These are phyloP conservation scores for Thymelicus sylvestris DNA, from an alignment of 2,888 invertebrate genomes.

Conservation along the genomic window DNA sequence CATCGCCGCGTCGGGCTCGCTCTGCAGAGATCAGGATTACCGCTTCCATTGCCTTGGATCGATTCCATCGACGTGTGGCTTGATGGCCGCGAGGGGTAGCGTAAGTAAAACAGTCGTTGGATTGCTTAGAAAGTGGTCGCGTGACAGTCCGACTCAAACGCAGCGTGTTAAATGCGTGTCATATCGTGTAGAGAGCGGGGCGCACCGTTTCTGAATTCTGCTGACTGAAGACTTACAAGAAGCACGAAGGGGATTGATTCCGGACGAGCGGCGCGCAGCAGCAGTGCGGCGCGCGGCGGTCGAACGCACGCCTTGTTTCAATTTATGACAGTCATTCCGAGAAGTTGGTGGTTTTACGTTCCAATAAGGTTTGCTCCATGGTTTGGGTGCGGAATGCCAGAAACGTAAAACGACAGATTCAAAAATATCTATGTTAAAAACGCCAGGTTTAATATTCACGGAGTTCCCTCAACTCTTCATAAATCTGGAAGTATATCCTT, in stretches of 20 bases:
- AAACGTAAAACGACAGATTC: too few relatives aligned
- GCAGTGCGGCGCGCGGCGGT: too few relatives aligned
- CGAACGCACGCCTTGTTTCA: slow-evolving; percentile 5
- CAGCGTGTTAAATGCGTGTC: too few relatives aligned
- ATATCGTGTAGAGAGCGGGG: neutral
- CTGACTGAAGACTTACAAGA: slow-evolving; percentile 44
- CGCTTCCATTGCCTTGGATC: neutral
- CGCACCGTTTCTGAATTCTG: slow-evolving; percentile 12
- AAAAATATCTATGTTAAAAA: too few relatives aligned
- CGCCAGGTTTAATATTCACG: too few relatives aligned
- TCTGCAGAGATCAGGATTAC: too few relatives aligned
- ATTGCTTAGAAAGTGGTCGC: neutral
- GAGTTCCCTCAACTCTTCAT: too few relatives aligned
- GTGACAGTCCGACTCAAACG: neutral
- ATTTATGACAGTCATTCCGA: slow-evolving; percentile 5
- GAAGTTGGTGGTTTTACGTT: neutral
- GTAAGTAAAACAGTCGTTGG: slow-evolving; percentile 1
- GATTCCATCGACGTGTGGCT: neutral
- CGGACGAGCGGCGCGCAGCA: slow-evolving; percentile 16
- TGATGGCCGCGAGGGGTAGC: neutral
- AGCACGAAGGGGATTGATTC: slow-evolving; percentile 38
- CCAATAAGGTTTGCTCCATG: too few relatives aligned
- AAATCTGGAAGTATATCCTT: too few relatives aligned
- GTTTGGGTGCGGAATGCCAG: too few relatives aligned
- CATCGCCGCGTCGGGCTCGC: too few relatives aligned